Evolutionary conservation across 2,888 invertebrate species (phyloP).

Genomic region (Pyrgus malvae): DNA sequence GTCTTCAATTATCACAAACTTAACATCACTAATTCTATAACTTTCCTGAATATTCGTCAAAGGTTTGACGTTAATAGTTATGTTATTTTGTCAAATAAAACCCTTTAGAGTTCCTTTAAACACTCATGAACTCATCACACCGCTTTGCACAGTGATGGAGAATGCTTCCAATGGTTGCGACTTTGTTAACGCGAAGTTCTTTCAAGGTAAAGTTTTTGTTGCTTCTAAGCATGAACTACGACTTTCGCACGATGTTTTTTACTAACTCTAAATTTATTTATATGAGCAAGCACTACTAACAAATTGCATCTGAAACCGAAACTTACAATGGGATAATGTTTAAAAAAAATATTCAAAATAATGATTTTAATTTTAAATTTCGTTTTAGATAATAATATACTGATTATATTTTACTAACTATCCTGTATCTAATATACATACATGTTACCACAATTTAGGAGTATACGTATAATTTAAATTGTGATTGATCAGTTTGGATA

Average conservation of each 20-base stretch:
- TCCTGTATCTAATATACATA: background rate
- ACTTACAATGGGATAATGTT: background rate
- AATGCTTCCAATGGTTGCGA: slow-evolving; percentile 67
- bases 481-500: slow-evolving; percentile 25
- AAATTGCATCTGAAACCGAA: slow-evolving; percentile 33
- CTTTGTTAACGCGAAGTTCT: slow-evolving; percentile 60
- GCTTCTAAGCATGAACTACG: slow-evolving; percentile 70
- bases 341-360: too few species aligned
- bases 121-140: slow-evolving; percentile 58
- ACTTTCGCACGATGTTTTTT: slow-evolving; percentile 31
- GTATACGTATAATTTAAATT: too few species aligned
- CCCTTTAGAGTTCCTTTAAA: slow-evolving; percentile 11
- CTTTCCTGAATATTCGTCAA: slow-evolving; percentile 5
- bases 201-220: slow-evolving; percentile 77
- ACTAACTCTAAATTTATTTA: slow-evolving; percentile 3
- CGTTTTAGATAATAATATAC: background rate
- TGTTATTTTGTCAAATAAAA: background rate
- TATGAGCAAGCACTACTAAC: slow-evolving; percentile 36
- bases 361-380: background rate
- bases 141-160: slow-evolving; percentile 77
- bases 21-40: slow-evolving; percentile 25
- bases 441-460: background rate
- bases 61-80: background rate
- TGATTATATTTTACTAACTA: background rate
- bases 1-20: slow-evolving; percentile 14